Evolutionary conservation across 53 echinoderm and acorn worm genomes (phyloP).

Genomic region (Crossaster papposus): DNA sequence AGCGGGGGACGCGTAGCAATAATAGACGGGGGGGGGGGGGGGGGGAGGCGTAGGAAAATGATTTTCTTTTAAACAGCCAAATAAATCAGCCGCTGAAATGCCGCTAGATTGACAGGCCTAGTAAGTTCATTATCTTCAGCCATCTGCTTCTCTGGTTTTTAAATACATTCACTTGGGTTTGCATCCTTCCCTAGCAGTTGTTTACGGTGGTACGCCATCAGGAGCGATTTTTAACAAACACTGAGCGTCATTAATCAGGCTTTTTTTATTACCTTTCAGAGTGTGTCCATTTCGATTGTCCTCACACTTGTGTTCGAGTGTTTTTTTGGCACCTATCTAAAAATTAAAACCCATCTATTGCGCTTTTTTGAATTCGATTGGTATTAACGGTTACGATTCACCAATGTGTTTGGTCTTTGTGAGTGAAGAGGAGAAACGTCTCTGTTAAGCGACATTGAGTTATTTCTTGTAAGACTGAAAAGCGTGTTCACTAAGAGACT

Average conservation of each 20-base stretch:
- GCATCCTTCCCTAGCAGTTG: neutral
- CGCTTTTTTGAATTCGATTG: neutral
- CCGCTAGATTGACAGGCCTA: constrained; percentile 10
- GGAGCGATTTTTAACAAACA: neutral
- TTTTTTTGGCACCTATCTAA: neutral
- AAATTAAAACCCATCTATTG: neutral
- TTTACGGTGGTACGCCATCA: neutral
- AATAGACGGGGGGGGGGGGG: neutral
- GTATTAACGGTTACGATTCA: neutral
- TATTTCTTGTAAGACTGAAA: no score
- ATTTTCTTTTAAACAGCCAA: constrained; percentile 16
- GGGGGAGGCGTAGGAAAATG: neutral
- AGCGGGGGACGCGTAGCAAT: neutral
- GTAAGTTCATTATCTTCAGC: neutral
- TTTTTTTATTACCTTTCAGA: neutral
- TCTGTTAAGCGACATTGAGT: no score
- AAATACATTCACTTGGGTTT: neutral
- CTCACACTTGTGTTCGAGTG: neutral
- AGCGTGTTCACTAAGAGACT: no score
- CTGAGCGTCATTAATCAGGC: neutral
- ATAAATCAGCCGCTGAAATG: constrained; percentile 21
- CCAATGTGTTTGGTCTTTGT: neutral
- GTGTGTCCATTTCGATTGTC: neutral
- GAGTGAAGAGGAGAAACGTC: no score
- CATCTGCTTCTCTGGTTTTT: constrained; percentile 24